Evolutionary conservation across 2,113 vertebrate species (phyloP).

Genomic region (Lasiurus borealis): DNA sequence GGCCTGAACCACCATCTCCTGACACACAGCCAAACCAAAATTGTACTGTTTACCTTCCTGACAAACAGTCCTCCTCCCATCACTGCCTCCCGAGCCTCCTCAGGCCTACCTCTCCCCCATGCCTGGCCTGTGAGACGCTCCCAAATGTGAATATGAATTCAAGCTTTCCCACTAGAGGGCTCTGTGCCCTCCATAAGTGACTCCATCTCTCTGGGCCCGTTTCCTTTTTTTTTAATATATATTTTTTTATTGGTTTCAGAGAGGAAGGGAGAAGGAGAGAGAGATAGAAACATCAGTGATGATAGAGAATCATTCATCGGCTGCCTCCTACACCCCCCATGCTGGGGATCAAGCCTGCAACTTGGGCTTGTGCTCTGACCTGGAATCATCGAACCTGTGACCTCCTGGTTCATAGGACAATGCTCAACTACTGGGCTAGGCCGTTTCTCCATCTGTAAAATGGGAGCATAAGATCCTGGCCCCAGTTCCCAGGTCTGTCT

Average conservation of each 20-base stretch:
- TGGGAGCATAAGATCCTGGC: background rate
- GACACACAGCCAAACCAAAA: background rate
- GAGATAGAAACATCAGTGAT: no score
- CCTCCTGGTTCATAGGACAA: no score
- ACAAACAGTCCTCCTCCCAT: rapidly evolving
- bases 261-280: no score
- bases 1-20: background rate
- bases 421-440: no score
- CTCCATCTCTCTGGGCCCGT: background rate
- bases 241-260: no score
- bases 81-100: background rate
- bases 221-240: no score
- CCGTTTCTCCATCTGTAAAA: background rate
- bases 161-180: background rate
- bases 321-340: no score
- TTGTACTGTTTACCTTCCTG: background rate
- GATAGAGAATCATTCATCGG: no score
- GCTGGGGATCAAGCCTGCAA: no score
- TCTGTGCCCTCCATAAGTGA: background rate
- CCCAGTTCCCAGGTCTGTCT: background rate
- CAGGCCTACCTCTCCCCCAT: background rate
- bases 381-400: no score
- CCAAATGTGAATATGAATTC: background rate
- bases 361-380: no score
- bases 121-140: no score